A percentile compares a stretch with the other conserved stretches of the same genome.
Evolutionary conservation across 2,797 vertebrate species (phyloP).

Genomic region (Urophycis tenuis): DNA sequence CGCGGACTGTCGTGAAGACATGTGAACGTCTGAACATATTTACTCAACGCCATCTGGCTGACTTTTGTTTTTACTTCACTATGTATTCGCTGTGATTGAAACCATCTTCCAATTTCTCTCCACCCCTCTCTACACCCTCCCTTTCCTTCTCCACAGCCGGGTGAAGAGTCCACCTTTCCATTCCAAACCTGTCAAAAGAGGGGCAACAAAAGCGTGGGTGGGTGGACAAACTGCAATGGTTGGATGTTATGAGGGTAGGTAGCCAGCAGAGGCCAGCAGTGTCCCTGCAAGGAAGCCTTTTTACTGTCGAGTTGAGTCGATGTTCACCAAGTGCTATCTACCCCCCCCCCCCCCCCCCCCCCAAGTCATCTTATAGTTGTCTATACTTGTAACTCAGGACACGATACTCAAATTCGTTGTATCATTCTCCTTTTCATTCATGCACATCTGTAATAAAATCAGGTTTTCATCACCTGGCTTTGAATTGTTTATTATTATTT

Average conservation of each 20-base stretch:
- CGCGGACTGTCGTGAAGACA: not conserved
- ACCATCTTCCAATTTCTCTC: not conserved
- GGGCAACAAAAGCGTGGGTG: slow-evolving; percentile 22
- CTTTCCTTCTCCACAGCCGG: slow-evolving; percentile 64
- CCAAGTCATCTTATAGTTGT: not conserved
- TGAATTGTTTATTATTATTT: not conserved
- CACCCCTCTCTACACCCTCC: slow-evolving; percentile 13
- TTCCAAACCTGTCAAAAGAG: slow-evolving; percentile 40
- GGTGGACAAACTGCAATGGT: slow-evolving; percentile 26
- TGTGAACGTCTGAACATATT: not conserved
- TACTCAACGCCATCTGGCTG: not conserved
- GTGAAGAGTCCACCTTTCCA: slow-evolving; percentile 60
- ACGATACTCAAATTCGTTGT: not conserved
- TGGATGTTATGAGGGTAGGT: slow-evolving; percentile 1
- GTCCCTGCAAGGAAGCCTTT: not conserved
- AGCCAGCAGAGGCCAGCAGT: not conserved
- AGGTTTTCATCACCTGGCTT: not conserved
- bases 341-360: too few species aligned
- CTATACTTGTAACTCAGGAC: not conserved
- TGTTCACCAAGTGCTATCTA: not conserved
- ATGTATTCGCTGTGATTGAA: not conserved
- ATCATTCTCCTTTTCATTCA: not conserved
- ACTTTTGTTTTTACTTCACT: not conserved
- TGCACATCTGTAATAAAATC: not conserved
- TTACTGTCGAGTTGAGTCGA: not conserved